Base-by-base conservation (phyloP, 2,113 vertebrate species). In the Cynocephalus volans region DNA sequence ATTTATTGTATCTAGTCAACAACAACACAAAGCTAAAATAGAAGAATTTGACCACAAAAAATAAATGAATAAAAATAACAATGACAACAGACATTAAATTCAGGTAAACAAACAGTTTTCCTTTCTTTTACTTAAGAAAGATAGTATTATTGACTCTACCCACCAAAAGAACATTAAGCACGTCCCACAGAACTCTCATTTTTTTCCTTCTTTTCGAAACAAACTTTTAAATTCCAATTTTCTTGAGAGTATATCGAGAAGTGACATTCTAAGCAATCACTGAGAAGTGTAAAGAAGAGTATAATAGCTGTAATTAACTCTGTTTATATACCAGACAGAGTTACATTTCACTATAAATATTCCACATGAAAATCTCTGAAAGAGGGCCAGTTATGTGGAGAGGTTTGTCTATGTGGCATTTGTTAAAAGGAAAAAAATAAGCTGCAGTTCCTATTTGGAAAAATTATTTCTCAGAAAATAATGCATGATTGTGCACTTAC, bases 371-470 rank as follows among this genome's bases (percentile, higher is more conserved):
- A 98, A 97, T 85, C 89, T 90, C 93, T 96, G 72, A 88, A 89
- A 97, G 84, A 98, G 72, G 28, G 76, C 23, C 0, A 0, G 69
- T 97, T 96, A 94, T 0, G 0, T 54, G 96, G 97, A 58, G 1
- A 96, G 76, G 33, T 89, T 98, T 98, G 97, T 96, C 97, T 98
- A 58, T 70, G 84, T 90, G 45, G 52, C 64, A 97, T 97, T 98
- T 98, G 92, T 98, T 98, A 97, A 97, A 98, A 14, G 95, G 1
- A 95, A 88, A 92, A 98, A 90, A 45, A 98, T 92, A 97, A 23
- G 67, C 33, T 95, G 31, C 4, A 64, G 65, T 96, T 98, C 93
- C 93, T 98, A 73, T 96, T 93, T 91, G 67, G 60, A 88, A 98
- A 97, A 93, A 85, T 90, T 56, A 90, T 90, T 92, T 80, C 96